Conservation (phyloP, 2,888 invertebrate genomes). For the Alsophila aescularia region DNA sequence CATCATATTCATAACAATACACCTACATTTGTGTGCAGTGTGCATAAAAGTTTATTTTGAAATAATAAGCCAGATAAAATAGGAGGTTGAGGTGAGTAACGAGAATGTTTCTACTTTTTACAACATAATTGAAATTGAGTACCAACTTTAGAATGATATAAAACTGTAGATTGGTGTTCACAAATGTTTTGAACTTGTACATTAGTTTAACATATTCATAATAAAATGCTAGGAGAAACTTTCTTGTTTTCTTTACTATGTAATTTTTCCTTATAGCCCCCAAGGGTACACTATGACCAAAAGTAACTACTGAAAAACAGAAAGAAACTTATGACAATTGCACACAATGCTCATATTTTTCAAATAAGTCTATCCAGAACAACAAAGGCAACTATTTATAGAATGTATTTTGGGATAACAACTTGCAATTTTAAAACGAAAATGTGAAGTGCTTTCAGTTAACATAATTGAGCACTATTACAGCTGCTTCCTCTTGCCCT, state of each 20-base stretch:
- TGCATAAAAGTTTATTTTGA: no score
- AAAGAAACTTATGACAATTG: background rate
- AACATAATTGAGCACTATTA: slow-evolving; percentile 1
- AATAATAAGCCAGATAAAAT: no score
- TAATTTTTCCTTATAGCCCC: background rate
- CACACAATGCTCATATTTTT: background rate
- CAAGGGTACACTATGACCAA: no score
- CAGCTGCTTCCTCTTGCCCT: slow-evolving; percentile 7
- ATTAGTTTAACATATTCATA: background rate
- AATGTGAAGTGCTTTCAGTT: slow-evolving; percentile 38
- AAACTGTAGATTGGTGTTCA: no score
- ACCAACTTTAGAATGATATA: no score
- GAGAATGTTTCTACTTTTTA: no score
- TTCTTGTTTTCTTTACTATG: background rate
- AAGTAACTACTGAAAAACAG: background rate
- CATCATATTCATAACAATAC: no score
- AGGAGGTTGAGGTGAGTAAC: no score
- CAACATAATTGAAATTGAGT: no score
- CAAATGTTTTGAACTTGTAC: background rate
- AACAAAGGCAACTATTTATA: slow-evolving; percentile 73
- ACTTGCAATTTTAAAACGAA: slow-evolving; percentile 80
- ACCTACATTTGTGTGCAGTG: no score
- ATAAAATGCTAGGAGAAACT: background rate
- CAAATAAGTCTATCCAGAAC: slow-evolving; percentile 1
- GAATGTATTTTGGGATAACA: slow-evolving; percentile 56